phyloP scores from a whole-genome alignment of 2,113 vertebrate species.

The Brachionichthys hirsutus region DNA sequence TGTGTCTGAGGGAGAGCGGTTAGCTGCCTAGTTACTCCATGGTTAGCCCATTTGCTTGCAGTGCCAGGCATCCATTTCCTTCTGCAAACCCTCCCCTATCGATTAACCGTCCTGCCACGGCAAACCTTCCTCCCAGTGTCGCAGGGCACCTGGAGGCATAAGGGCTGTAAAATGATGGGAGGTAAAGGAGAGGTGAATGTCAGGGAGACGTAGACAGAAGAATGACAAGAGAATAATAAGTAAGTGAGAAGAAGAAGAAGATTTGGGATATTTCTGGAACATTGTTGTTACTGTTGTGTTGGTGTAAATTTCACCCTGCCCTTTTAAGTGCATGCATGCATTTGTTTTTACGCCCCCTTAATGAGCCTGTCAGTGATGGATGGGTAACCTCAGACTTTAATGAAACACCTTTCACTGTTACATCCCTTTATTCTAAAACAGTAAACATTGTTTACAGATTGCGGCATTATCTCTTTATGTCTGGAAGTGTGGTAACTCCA shows the following conservation, averaged over 20 bases:
- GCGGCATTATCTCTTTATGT: neutral
- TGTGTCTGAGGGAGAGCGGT: constrained; percentile 22
- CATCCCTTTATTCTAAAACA: constrained; percentile 3
- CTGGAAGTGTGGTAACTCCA: neutral
- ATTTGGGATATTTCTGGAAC: constrained; percentile 53
- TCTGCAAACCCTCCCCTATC: neutral
- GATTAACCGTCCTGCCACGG: constrained; percentile 9
- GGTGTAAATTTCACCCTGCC: constrained; percentile 62
- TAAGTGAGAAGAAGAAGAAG: constrained; percentile 22
- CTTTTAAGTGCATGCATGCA: constrained; percentile 40
- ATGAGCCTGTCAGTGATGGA: constrained; percentile 33
- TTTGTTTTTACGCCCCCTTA: constrained; percentile 7
- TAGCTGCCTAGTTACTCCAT: constrained; percentile 6
- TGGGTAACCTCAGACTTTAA: constrained; percentile 32
- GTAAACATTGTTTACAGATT: constrained; percentile 5
- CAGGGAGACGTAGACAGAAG: neutral
- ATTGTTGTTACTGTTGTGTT: constrained; percentile 38
- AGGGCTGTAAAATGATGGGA: neutral
- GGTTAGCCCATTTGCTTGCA: constrained; percentile 28
- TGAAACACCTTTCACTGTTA: constrained; percentile 18
- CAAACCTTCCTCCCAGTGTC: constrained; percentile 20
- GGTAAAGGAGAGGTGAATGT: constrained; percentile 21
- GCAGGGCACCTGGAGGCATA: constrained; percentile 21
- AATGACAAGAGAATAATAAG: constrained; percentile 16
- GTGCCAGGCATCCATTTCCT: constrained; percentile 12